Conservation (phyloP, 2,888 invertebrate species). For the Stramonita haemastoma region DNA sequence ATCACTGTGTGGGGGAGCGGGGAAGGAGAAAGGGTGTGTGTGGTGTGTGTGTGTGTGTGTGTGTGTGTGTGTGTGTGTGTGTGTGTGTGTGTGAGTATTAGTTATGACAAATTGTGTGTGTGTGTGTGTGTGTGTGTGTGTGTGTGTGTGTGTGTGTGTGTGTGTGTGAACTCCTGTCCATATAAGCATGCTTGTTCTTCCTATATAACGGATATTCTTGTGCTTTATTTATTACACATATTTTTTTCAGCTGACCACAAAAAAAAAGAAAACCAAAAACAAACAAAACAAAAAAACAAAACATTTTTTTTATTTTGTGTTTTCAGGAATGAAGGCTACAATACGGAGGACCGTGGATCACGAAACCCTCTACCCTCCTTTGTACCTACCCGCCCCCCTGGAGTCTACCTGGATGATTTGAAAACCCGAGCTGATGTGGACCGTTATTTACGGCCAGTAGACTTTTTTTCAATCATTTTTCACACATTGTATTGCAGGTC, state of each 20-base stretch:
- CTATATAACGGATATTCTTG: background rate
- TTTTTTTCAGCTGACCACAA: background rate
- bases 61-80: conserved; percentile 6
- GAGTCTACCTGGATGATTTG: too few species aligned
- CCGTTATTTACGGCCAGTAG: too few species aligned
- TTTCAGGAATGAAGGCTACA: background rate
- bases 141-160: conserved; percentile 7
- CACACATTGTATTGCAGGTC: too few species aligned
- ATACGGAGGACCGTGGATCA: background rate
- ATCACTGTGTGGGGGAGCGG: too few species aligned
- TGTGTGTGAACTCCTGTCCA: background rate
- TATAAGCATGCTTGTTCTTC: background rate
- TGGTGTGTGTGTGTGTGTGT: too few species aligned
- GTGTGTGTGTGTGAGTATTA: background rate
- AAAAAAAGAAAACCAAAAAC: too few species aligned
- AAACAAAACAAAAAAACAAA: too few species aligned
- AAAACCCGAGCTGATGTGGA: too few species aligned
- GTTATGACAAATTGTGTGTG: background rate
- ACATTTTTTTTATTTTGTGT: background rate
- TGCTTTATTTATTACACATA: background rate
- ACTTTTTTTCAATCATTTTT: too few species aligned
- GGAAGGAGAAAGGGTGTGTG: too few species aligned
- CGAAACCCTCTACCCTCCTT: too few species aligned
- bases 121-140: conserved; percentile 7
- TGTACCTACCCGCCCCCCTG: too few species aligned